These are phyloP conservation scores for Reticulitermes lucifugus DNA, from an alignment of 2,888 invertebrate genomes.

Conservation along the genomic window DNA sequence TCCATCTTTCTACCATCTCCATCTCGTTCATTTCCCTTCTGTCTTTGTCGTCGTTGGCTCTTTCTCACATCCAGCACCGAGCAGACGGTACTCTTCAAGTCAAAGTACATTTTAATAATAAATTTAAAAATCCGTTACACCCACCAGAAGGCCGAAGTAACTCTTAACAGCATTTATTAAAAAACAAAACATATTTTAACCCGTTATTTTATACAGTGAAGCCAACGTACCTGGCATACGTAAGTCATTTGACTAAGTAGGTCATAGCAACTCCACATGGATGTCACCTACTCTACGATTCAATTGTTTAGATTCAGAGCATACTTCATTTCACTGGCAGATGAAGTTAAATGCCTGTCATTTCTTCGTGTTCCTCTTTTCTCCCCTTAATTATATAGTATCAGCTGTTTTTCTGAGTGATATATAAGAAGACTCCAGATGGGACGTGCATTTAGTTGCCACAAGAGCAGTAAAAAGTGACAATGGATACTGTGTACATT, in stretches of 20 bases:
- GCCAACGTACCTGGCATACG: neutral
- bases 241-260: conserved; percentile 10
- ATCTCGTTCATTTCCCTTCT: too few species aligned
- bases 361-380: conserved; percentile 2
- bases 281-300: conserved; percentile 23
- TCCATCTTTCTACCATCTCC: too few species aligned
- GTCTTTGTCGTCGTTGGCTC: neutral
- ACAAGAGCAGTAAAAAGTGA: neutral
- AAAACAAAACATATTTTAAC: neutral
- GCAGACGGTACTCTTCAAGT: neutral
- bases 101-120: neutral
- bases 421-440: conserved; percentile 2
- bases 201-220: neutral
- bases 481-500: neutral
- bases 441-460: neutral
- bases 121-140: neutral
- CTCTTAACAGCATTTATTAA: neutral
- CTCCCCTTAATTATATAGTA: neutral
- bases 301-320: conserved; percentile 12
- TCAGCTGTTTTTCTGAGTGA: neutral
- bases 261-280: conserved; percentile 21
- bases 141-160: neutral
- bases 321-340: conserved; percentile 29
- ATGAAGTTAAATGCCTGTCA: neutral
- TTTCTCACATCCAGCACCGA: neutral